Evolutionary conservation across 2,797 vertebrate genomes (phyloP).

Genomic region (Peromyscus eremicus): DNA sequence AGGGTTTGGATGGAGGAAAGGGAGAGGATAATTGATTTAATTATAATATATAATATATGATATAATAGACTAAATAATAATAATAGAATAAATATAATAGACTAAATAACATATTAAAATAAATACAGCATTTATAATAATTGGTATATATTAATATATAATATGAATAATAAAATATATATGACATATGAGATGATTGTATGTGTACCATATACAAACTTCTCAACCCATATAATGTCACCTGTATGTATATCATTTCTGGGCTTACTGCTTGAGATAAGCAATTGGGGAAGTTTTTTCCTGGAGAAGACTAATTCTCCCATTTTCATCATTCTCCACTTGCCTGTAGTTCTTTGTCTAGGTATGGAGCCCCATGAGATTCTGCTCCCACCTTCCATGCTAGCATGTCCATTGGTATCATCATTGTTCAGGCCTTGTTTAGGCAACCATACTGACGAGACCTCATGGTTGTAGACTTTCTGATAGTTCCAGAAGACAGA

Average conservation of each 20-base stretch:
- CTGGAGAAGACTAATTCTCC: not conserved
- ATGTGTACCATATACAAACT: not conserved
- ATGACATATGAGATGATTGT: not conserved
- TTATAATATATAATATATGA: not conserved
- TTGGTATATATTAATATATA: not conserved
- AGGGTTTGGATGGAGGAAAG: not conserved
- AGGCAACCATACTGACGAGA: too few species aligned
- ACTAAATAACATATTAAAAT: not conserved
- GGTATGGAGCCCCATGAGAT: too few species aligned
- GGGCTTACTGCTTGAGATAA: not conserved
- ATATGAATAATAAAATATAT: not conserved
- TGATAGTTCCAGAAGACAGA: too few species aligned
- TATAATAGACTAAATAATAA: not conserved
- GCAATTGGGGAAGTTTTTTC: not conserved
- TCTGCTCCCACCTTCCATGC: too few species aligned
- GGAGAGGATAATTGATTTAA: not conserved
- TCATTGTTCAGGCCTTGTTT: too few species aligned
- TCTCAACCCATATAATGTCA: not conserved
- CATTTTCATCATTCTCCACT: not conserved
- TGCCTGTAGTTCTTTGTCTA: not conserved
- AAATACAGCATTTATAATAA: not conserved
- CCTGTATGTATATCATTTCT: not conserved
- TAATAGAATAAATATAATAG: not conserved
- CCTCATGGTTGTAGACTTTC: too few species aligned
- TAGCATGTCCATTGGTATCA: too few species aligned